Evolutionary conservation across 2,888 invertebrate species (phyloP).

Genomic region (Callosobruchus maculatus): DNA sequence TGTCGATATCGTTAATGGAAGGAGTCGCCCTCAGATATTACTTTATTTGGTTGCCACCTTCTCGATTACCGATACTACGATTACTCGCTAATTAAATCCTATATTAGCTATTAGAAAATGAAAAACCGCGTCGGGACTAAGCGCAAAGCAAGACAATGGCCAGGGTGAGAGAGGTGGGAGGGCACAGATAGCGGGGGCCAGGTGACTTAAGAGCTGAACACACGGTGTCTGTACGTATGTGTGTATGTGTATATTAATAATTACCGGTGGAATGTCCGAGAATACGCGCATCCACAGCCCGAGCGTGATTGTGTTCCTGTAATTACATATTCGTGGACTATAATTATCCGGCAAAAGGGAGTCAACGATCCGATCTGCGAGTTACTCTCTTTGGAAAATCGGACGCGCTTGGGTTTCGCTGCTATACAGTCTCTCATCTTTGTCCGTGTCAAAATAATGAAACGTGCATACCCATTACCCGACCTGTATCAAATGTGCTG

Average conservation of each 20-base stretch:
- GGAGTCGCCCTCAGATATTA: background rate
- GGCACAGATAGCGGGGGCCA: background rate
- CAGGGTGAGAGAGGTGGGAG: background rate
- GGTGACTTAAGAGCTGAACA: background rate
- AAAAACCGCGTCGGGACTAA: background rate
- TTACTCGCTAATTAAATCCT: background rate
- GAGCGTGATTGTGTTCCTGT: conserved; percentile 46
- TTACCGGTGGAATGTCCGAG: conserved; percentile 41
- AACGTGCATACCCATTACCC: too few relatives aligned
- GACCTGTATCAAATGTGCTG: too few relatives aligned
- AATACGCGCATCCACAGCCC: conserved; percentile 38
- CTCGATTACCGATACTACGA: background rate
- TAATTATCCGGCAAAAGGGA: conserved; percentile 45
- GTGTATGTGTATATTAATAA: conserved; percentile 25
- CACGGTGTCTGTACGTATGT: conserved; percentile 19
- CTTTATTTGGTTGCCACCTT: background rate
- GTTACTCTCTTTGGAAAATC: background rate
- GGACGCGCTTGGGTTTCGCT: background rate
- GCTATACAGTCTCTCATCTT: background rate
- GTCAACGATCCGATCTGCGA: conserved; percentile 39
- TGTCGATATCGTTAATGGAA: background rate
- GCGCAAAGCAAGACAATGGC: background rate
- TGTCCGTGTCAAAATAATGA: background rate
- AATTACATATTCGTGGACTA: conserved; percentile 50
- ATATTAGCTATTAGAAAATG: background rate